phyloP scores from a whole-genome alignment of 2,113 vertebrate species.

The Eulemur rufifrons region DNA sequence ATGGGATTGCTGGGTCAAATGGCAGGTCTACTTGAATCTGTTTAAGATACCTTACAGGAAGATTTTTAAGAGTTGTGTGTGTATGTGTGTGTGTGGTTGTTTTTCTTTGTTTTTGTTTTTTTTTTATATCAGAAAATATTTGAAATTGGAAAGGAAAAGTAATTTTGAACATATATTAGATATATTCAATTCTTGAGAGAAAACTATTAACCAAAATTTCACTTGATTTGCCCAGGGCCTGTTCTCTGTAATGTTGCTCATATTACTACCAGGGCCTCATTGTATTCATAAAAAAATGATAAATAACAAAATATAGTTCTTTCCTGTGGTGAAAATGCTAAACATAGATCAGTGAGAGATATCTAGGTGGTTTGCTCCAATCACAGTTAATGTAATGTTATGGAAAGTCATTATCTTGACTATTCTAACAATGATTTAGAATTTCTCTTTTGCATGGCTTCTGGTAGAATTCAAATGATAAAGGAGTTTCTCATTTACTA shows the following conservation, averaged over 20 bases:
- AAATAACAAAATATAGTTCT: background rate
- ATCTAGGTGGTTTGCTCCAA: background rate
- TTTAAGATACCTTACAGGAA: too few relatives aligned
- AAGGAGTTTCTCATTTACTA: background rate
- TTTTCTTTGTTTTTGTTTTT: background rate
- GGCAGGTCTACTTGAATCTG: too few relatives aligned
- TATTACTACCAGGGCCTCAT: background rate
- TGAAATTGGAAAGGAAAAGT: slow-evolving; percentile 11
- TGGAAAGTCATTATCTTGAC: background rate
- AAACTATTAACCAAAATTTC: background rate
- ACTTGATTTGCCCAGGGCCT: background rate
- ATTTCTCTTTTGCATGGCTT: background rate
- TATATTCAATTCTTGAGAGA: background rate
- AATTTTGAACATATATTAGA: background rate
- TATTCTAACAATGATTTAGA: background rate
- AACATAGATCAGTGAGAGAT: background rate
- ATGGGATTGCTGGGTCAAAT: too few relatives aligned
- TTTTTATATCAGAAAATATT: background rate
- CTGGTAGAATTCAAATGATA: background rate
- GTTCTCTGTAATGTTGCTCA: background rate
- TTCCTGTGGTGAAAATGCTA: background rate
- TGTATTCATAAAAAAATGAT: background rate
- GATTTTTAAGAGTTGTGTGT: background rate
- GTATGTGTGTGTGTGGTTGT: too few relatives aligned
- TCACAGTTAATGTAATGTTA: background rate